Base-by-base conservation (phyloP, 1,140 invertebrate species). In the Platorchestia sp. region DNA sequence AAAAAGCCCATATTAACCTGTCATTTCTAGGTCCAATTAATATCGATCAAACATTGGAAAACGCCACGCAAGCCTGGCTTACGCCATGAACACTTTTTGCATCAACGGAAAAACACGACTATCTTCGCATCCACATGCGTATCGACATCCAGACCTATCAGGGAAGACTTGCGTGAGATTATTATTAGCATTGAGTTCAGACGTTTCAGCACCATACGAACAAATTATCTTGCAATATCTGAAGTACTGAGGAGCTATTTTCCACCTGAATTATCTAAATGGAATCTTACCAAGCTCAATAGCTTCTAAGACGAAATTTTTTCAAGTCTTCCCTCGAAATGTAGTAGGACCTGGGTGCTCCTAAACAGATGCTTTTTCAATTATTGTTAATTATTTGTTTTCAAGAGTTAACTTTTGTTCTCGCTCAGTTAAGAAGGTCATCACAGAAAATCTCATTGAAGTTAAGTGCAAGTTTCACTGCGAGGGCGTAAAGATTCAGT, bases 1-100 rank as follows among this genome's bases (percentile, higher is more conserved):
- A 75, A 75, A 75, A 75, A 75, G 59, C 59, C 27, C 59, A 75
- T 44, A 90, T 90, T 90, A 90, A 45, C 87, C 87, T 90, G 87
- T 90, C 87, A 90, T 44, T 90, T 43, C 41, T 90, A 42, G 41
- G 87, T 44, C 44, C 87, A 90, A 90, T 90, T 90, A 90, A 90
- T 43, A 90, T 90, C 87, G 87, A 90, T 90, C 87, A 90, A 90
- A 75, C 10, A 22, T 75, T 75, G 59, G 36, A 75, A 36, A 75
- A 75, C 59, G 14, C 59, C 59, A 19, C 59, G 10, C 59, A 22
- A 27, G 59, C 27, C 59, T 3, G 59, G 27, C 59, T 75, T 75
- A 75, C 59, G 27, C 59, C 3, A 27, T 75, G 59, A 75, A 75
- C 59, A 75, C 59, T 75, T 75, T 75, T 75, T 75, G 59, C 59